Conservation (phyloP, 1,140 invertebrate genomes). For the Trichoplusia ni region DNA sequence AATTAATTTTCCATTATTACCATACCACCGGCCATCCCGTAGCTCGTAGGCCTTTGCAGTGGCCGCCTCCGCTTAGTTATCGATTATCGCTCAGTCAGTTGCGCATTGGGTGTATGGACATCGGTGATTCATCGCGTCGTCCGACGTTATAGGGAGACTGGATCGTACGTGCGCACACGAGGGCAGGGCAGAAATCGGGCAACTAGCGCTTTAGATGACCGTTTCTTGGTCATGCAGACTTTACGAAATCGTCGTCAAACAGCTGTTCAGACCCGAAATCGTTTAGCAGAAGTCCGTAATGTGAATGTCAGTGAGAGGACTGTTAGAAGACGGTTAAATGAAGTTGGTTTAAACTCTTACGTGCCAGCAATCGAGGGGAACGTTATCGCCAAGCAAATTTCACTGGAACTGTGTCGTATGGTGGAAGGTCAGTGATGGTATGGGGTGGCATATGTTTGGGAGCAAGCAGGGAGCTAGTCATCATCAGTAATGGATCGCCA, state of each 20-base stretch:
- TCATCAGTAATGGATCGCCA: neutral
- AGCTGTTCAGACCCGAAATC: slow-evolving; percentile 16
- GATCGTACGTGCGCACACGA: neutral
- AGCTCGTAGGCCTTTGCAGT: no score
- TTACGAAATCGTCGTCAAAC: slow-evolving; percentile 22
- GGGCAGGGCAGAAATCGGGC: slow-evolving; percentile 20
- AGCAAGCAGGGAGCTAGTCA: neutral
- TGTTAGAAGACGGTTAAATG: neutral
- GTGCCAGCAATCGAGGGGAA: neutral
- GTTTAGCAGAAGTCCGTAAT: slow-evolving; percentile 22
- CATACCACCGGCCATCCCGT: no score
- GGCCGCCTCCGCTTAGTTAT: no score
- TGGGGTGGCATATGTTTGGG: neutral
- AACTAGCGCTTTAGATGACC: slow-evolving; percentile 7
- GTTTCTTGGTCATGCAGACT: slow-evolving; percentile 26
- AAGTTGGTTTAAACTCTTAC: neutral
- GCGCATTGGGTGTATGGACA: no score
- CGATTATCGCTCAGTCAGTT: no score
- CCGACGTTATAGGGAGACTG: slow-evolving; percentile 11
- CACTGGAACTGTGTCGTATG: neutral
- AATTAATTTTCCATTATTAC: no score
- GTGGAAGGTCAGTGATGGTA: neutral
- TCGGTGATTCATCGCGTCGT: no score
- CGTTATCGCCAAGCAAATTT: neutral
- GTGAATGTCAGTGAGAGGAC: slow-evolving; percentile 1